These are phyloP conservation scores for Aphelenchoides fujianensis DNA, from an alignment of 1,140 invertebrate species.

Conservation along the genomic window DNA sequence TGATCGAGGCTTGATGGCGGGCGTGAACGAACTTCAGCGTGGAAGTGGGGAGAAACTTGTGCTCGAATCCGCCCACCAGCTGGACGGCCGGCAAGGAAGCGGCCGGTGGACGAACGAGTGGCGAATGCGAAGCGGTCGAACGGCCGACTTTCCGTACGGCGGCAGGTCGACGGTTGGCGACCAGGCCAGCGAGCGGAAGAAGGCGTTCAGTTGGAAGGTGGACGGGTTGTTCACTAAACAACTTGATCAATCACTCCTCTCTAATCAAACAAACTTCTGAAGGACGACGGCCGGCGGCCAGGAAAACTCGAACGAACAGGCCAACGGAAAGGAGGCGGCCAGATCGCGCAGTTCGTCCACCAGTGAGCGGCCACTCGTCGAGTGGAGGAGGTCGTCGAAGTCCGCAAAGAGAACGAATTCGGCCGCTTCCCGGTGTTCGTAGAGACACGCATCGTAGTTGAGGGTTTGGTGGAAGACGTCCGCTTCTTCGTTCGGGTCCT, in stretches of 20 bases:
- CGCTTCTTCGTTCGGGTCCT: conserved; percentile 3
- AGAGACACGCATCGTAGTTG: conserved; percentile 7
- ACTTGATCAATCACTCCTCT: neutral
- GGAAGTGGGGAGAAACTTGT: neutral
- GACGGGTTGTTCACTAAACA: neutral
- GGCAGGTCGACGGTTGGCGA: neutral
- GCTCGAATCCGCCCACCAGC: neutral
- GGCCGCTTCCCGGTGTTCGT: neutral
- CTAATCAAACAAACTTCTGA: neutral
- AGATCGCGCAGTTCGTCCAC: neutral
- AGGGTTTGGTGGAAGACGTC: neutral
- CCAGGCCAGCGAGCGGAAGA: neutral
- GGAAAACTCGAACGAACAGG: neutral
- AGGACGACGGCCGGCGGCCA: neutral
- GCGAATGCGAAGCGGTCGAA: neutral
- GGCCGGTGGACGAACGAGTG: conserved; percentile 4
- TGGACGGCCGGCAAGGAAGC: neutral
- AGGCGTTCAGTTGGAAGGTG: neutral
- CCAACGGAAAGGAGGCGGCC: neutral
- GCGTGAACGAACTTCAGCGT: neutral
- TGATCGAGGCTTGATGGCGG: neutral
- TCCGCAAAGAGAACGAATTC: conserved; percentile 1
- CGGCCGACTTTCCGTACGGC: neutral
- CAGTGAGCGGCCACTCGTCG: neutral
- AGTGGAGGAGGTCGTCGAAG: neutral